Evolutionary conservation across 2,888 invertebrate species (phyloP), one percentile per base, ranked within the genome.

Genomic region (Arctia plantaginis): DNA sequence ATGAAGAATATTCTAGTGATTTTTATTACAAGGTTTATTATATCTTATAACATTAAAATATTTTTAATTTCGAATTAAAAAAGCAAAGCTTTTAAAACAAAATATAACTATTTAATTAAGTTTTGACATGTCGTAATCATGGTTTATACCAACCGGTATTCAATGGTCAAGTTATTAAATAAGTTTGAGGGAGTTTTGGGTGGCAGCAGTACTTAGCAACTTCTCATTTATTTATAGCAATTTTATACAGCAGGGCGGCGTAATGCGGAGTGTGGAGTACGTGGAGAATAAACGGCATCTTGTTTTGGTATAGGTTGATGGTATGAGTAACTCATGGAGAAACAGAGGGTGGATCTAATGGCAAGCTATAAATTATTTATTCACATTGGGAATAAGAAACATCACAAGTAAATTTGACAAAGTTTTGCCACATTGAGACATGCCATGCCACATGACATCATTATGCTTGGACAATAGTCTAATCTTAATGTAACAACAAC

Each of bases 181-280:
- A 92, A 92, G 87, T 92, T 92, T 73, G 77, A 79, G 84, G 80
- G 85, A 86, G 83, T 82, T 82, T 70, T 73, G 74, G 75, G 76
- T 70, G 76, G 66, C 41, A 78, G 66, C 41, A 78, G 85, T 83
- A 86, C 86, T 88, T 88, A 81, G 81, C 81, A 86, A 88, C 86
- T 90, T 90, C 85, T 86, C 86, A 87, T 87, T 91, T 91, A 92
- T 92, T 92, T 92, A 92, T 90, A 84, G 89, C 85, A 77, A 82
- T 89, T 92, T 92, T 92, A 92, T 92, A 89, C 92, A 88, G 84
- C 80, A 84, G 80, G 72, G 80, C 77, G 81, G 82, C 82, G 81
- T 87, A 87, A 88, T 88, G 88, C 76, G 81, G 76, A 69, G 71
- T 59, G 79, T 81, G 79, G 75, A 75, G 81, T 81, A 72, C 78